Base-by-base conservation (phyloP, 2,888 invertebrate species). In the Cheilosia vulpina region DNA sequence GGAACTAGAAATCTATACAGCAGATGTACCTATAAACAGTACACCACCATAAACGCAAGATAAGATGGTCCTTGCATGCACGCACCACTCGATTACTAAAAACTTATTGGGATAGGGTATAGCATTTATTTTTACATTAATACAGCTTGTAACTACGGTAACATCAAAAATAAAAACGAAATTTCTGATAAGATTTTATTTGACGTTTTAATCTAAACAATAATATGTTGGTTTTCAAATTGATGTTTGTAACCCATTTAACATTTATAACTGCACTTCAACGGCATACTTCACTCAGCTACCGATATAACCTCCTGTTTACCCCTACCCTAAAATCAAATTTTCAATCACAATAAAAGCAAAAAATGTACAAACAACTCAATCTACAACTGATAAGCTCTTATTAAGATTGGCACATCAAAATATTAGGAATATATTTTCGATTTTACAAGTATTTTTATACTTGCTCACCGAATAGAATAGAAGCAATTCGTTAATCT, bases 371-470 rank as follows among this genome's bases (percentile, higher is more conserved):
- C 57, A 58, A 11, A 60, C 2, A 50, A 17, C 17, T 34, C 15
- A 55, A 47, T 69, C 38, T 31, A 69, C 27, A 6, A 21, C 24
- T 19, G 62, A 63, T 73, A 73, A 73, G 63, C 19, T 24, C 13
- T 7, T 55, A 34, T 27, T 38, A n/a, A 52, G 73, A 73, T 63
- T 73, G 47, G 17, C 13, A 21, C 24, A 65, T 17, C 41, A 21
- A 34, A 52, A 73, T 24, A 9, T 63, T 63, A 45, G 43, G 73
- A 75, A 62, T 63, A 71, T 27, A 53, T 47, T 75, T 75, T 41
- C 6, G 27, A 63, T 13, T 17, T 55, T 53, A 45, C 24, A 62
- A 21, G 34, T 63, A 55, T 63, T 63, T 73, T 75, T 75, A 75
- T 65, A 47, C 38, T 21, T 21, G 27, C 27, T 19, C 4, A 9